Evolutionary conservation across 2,888 invertebrate species (phyloP).

Genomic region (Ditula angustiorana): DNA sequence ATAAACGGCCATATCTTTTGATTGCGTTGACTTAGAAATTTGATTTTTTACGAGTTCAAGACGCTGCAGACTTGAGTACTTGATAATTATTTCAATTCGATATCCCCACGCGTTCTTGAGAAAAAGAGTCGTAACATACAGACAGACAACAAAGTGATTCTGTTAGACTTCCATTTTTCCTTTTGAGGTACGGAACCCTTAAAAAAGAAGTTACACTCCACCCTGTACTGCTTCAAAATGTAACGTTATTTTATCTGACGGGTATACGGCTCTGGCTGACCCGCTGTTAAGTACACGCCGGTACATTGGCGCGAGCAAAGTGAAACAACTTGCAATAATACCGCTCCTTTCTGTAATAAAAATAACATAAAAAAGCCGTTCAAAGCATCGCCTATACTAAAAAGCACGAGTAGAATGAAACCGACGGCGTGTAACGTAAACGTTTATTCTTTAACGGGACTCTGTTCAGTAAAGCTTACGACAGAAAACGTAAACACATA

Average conservation of each 20-base stretch:
- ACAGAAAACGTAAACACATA: conserved; percentile 52
- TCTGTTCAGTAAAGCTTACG: conserved; percentile 51
- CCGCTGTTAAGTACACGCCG: conserved; percentile 18
- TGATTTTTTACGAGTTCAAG: too few species aligned
- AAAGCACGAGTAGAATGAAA: conserved; percentile 27
- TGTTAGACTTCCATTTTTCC: too few species aligned
- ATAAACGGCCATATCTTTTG: too few species aligned
- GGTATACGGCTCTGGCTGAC: neutral
- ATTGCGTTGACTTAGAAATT: too few species aligned
- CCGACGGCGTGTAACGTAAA: conserved; percentile 35
- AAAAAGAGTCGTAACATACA: too few species aligned
- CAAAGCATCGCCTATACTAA: conserved; percentile 35
- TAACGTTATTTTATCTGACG: neutral
- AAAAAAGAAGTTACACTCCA: too few species aligned
- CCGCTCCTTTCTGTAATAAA: conserved; percentile 42
- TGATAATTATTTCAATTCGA: too few species aligned
- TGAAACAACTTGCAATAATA: conserved; percentile 55
- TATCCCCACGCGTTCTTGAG: too few species aligned
- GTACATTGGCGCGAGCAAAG: conserved; percentile 18
- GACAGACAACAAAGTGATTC: too few species aligned
- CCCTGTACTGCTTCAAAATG: conserved; percentile 10
- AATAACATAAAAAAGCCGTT: conserved; percentile 36
- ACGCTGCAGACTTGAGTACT: too few species aligned
- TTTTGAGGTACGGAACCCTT: too few species aligned
- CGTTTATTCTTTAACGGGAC: conserved; percentile 46